These are phyloP conservation scores for Chionoecetes opilio DNA, from an alignment of 1,140 invertebrate species.

Conservation along the genomic window DNA sequence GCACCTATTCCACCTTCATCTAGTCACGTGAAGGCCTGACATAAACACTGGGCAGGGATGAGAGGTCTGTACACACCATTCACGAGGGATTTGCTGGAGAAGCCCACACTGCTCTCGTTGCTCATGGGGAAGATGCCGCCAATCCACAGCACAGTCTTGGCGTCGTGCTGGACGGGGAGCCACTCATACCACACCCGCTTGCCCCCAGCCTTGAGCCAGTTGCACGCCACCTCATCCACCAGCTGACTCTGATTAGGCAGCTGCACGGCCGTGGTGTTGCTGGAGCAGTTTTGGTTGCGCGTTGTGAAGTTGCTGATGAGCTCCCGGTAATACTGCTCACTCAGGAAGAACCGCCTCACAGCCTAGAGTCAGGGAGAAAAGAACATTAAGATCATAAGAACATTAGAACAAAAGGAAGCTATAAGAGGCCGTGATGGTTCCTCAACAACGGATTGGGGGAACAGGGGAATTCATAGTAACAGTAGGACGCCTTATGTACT, in stretches of 20 bases:
- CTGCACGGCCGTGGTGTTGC: conserved; percentile 50
- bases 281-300: conserved; percentile 60
- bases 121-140: conserved; percentile 92
- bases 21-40: too few relatives aligned
- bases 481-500: too few relatives aligned
- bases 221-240: conserved; percentile 87
- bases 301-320: conserved; percentile 85
- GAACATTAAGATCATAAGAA: too few relatives aligned
- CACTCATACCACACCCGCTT: conserved; percentile 85
- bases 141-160: conserved; percentile 86
- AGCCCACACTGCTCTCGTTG: conserved; percentile 85
- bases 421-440: too few relatives aligned
- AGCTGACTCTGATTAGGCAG: conserved; percentile 54
- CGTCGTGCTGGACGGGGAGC: conserved; percentile 85
- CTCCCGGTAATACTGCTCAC: conserved; percentile 85
- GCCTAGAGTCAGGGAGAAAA: conserved; percentile 84
- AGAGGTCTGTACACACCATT: conserved; percentile 60
- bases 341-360: conserved; percentile 86
- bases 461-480: too few relatives aligned
- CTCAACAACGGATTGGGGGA: too few relatives aligned
- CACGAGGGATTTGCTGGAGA: conserved; percentile 55
- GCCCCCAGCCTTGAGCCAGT: conserved; percentile 87
- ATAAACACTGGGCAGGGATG: too few relatives aligned
- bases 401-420: too few relatives aligned
- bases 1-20: too few relatives aligned